A percentile compares a stretch with the other conserved stretches of the same genome.
Evolutionary conservation across 2,113 vertebrate genomes (phyloP).

Genomic region (Proteles cristata): DNA sequence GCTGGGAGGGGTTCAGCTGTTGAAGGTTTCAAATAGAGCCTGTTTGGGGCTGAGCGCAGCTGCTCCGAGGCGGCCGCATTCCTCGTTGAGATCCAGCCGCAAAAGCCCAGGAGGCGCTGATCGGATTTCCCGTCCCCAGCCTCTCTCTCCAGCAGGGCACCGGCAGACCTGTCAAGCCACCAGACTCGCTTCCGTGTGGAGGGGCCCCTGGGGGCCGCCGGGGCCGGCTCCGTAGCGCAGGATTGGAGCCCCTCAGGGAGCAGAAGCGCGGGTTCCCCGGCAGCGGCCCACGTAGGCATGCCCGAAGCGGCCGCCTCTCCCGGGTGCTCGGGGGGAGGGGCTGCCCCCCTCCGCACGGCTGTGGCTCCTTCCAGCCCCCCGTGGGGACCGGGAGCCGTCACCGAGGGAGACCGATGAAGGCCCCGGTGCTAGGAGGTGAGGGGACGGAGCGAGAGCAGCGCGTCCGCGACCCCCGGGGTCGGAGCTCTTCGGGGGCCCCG

Average conservation of each 20-base stretch:
- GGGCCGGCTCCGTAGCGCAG: background rate
- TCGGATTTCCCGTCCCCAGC: conserved; percentile 76
- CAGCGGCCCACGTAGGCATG: conserved; percentile 77
- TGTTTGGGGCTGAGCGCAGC: conserved; percentile 78
- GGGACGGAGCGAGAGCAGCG: background rate
- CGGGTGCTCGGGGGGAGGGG: background rate
- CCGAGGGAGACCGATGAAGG: background rate
- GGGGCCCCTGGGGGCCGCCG: background rate
- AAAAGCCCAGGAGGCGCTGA: conserved; percentile 75
- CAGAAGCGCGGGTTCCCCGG: conserved; percentile 67
- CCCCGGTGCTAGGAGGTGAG: background rate
- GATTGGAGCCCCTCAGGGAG: conserved; percentile 14
- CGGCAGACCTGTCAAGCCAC: conserved; percentile 35
- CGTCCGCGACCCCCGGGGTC: background rate
- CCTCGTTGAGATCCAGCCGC: conserved; percentile 75
- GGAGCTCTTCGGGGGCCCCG: background rate
- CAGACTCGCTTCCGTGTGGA: background rate
- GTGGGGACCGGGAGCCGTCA: background rate
- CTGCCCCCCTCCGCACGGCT: background rate
- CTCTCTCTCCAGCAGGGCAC: background rate
- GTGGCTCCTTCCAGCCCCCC: background rate
- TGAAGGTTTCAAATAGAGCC: conserved; percentile 81
- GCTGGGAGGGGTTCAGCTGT: conserved; percentile 77
- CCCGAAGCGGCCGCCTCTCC: conserved; percentile 44
- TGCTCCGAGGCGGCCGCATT: conserved; percentile 80